Percentiles rank a stretch among this genome's conserved stretches.
Conservation (phyloP, 1,140 invertebrate species). For the Euwallacea similis region DNA sequence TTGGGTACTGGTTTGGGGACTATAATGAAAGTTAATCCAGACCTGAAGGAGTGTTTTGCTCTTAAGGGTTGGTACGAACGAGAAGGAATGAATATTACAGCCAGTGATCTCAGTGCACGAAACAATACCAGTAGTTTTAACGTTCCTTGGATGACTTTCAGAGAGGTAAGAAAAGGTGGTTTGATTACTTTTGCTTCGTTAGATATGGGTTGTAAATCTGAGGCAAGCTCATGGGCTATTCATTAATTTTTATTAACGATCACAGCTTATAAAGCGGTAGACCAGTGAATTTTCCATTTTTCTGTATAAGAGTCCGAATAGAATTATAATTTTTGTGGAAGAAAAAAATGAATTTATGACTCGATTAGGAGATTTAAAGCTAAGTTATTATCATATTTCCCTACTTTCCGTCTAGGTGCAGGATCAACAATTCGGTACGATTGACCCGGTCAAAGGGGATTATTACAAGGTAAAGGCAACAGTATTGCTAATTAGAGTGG, state of each 20-base stretch:
- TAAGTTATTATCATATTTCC: no score
- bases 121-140: slow-evolving; percentile 53
- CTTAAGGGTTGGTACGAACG: slow-evolving; percentile 77
- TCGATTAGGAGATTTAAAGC: no score
- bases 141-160: slow-evolving; percentile 69
- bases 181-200: background rate
- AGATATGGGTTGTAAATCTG: background rate
- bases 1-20: slow-evolving; percentile 63
- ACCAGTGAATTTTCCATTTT: no score
- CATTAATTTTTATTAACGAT: no score
- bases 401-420: slow-evolving; percentile 4
- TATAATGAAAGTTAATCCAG: slow-evolving; percentile 80
- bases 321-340: no score
- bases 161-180: slow-evolving; percentile 57
- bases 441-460: slow-evolving; percentile 57
- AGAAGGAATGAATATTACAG: slow-evolving; percentile 64
- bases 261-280: no score
- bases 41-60: slow-evolving; percentile 82
- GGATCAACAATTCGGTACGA: slow-evolving; percentile 26
- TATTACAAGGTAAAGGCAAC: slow-evolving; percentile 74
- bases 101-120: slow-evolving; percentile 66
- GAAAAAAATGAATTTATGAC: no score
- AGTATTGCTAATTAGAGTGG: slow-evolving; percentile 68
- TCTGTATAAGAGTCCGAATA: no score
- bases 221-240: background rate